Conservation (phyloP, 1,140 invertebrate species). For the Papilio machaon region DNA sequence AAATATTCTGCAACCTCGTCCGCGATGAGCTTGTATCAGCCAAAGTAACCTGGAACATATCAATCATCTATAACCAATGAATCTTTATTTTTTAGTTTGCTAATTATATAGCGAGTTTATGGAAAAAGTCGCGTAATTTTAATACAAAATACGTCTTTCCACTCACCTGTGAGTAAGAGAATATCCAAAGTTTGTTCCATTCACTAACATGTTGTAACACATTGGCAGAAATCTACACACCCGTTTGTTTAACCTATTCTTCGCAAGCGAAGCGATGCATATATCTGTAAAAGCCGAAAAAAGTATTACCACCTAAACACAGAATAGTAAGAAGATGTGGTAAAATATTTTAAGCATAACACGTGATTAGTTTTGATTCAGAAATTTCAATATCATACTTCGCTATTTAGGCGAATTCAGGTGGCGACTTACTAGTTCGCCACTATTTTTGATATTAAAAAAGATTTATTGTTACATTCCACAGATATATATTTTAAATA, state of each 20-base stretch:
- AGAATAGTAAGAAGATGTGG: not conserved
- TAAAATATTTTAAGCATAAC: not conserved
- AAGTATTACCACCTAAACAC: not conserved
- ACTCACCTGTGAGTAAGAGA: constrained; percentile 58
- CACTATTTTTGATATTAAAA: too few relatives aligned
- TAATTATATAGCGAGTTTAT: not conserved
- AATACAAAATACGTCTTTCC: not conserved
- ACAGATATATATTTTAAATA: not conserved
- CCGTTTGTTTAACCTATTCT: not conserved
- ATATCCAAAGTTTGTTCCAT: constrained; percentile 60
- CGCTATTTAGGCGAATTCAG: too few relatives aligned
- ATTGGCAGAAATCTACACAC: constrained; percentile 43
- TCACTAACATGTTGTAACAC: constrained; percentile 48
- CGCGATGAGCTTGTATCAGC: constrained; percentile 49
- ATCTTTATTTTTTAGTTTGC: not conserved
- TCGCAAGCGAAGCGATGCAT: constrained; percentile 51
- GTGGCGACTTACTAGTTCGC: too few relatives aligned
- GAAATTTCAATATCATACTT: not conserved
- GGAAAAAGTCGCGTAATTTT: not conserved
- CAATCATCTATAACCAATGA: not conserved
- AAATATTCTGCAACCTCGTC: constrained; percentile 54
- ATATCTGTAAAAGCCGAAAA: constrained; percentile 46
- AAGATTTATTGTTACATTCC: not conserved
- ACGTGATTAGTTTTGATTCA: not conserved
- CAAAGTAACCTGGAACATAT: constrained; percentile 52